Conservation (phyloP, 2,888 invertebrate genomes). For the Leptopilina myrica region DNA sequence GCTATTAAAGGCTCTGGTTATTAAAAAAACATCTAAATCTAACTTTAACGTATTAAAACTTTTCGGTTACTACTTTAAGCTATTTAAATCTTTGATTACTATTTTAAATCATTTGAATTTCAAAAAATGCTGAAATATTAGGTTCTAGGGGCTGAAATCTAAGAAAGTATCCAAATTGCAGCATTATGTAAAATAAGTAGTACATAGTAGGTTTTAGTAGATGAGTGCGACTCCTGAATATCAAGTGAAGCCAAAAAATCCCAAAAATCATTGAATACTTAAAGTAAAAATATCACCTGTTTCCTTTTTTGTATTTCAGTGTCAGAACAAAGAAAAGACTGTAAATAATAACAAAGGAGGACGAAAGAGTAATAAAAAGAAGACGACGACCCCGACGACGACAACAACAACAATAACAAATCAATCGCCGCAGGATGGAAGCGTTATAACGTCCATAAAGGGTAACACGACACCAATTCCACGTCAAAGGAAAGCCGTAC, state of each 20-base stretch:
- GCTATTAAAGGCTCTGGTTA: too few relatives aligned
- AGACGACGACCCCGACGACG: slow-evolving; percentile 57
- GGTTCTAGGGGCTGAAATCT: too few relatives aligned
- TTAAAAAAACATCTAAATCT: not conserved
- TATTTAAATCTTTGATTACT: too few relatives aligned
- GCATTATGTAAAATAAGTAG: too few relatives aligned
- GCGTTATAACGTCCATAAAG: slow-evolving; percentile 53
- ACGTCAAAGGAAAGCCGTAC: slow-evolving; percentile 67
- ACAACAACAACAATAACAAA: slow-evolving; percentile 49
- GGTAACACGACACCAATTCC: slow-evolving; percentile 51
- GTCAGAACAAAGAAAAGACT: slow-evolving; percentile 70
- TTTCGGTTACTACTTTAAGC: too few relatives aligned
- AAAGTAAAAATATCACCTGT: not conserved
- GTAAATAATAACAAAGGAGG: slow-evolving; percentile 63
- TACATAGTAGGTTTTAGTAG: too few relatives aligned
- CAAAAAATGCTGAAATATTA: too few relatives aligned
- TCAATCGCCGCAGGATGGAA: slow-evolving; percentile 69
- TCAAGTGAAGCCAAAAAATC: too few relatives aligned
- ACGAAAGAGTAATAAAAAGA: slow-evolving; percentile 67
- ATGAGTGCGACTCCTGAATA: too few relatives aligned
- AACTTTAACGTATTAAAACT: too few relatives aligned
- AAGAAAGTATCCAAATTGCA: too few relatives aligned
- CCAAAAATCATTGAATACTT: not conserved
- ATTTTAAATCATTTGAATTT: too few relatives aligned
- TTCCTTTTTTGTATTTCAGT: slow-evolving; percentile 52